A percentile compares a stretch with the other conserved stretches of the same genome.
Evolutionary conservation across 2,888 invertebrate species (phyloP).

Genomic region (Eueremaeus valkanovi): DNA sequence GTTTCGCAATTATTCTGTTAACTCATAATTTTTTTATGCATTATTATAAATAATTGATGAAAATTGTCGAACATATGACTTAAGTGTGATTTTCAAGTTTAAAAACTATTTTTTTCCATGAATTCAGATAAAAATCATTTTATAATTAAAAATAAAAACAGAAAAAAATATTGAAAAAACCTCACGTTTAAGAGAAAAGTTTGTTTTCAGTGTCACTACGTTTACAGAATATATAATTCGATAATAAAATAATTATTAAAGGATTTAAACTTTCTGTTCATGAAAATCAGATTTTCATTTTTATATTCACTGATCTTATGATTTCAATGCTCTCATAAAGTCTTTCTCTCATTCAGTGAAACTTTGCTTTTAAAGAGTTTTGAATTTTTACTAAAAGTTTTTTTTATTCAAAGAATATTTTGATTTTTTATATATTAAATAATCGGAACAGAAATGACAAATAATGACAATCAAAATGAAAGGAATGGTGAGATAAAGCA

Average conservation of each 20-base stretch:
- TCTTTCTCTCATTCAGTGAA: no score
- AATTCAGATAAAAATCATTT: not conserved
- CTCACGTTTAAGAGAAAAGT: not conserved
- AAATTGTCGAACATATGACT: no score
- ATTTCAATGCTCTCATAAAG: no score
- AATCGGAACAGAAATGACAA: not conserved
- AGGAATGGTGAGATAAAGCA: not conserved
- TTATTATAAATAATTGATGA: not conserved
- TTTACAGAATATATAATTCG: not conserved
- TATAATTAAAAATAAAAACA: not conserved
- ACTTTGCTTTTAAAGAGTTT: no score
- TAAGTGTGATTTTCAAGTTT: no score
- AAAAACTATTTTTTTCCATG: not conserved
- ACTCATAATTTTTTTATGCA: no score
- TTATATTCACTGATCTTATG: no score
- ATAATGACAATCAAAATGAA: not conserved
- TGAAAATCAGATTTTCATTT: no score
- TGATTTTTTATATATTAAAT: not conserved
- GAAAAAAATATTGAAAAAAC: not conserved
- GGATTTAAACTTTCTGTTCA: no score
- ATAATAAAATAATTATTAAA: not conserved
- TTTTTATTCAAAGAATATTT: not conserved
- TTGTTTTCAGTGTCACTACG: constrained; percentile 7
- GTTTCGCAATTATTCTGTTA: no score
- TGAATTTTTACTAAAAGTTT: no score